Percentiles rank a stretch among this genome's conserved stretches.
These are phyloP conservation scores for Hirtodrosophila alboralis DNA, from an alignment of 2,888 invertebrate genomes.

Conservation along the genomic window DNA sequence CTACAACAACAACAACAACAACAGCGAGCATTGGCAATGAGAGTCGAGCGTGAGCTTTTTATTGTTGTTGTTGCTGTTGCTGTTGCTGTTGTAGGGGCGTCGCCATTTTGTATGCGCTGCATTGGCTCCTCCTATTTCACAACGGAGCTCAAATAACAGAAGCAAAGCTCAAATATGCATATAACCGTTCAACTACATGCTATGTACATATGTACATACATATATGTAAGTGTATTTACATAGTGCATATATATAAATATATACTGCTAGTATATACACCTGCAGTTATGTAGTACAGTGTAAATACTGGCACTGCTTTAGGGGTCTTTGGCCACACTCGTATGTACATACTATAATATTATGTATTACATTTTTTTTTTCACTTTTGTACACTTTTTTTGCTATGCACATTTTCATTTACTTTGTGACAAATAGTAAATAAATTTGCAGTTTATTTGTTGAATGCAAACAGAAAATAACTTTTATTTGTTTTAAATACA, in stretches of 20 bases:
- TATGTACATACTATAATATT: no score
- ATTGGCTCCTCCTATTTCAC: slow-evolving; percentile 62
- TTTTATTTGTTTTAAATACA: no score
- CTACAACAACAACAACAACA: slow-evolving; percentile 10
- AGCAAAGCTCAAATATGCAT: slow-evolving; percentile 24
- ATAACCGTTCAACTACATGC: not conserved
- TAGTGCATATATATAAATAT: slow-evolving; percentile 9
- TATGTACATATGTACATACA: slow-evolving; percentile 16
- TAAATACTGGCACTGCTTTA: slow-evolving; percentile 8
- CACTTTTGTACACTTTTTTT: slow-evolving; percentile 14
- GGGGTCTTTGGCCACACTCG: slow-evolving; percentile 42
- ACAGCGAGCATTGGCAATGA: slow-evolving; percentile 19
- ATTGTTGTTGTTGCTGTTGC: slow-evolving; percentile 6
- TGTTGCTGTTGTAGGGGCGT: slow-evolving; percentile 57
- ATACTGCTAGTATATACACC: not conserved
- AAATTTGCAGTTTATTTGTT: slow-evolving; percentile 14
- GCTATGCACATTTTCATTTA: slow-evolving; percentile 4
- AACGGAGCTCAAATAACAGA: slow-evolving; percentile 20
- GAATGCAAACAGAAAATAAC: slow-evolving; percentile 10
- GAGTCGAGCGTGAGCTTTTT: slow-evolving; percentile 27
- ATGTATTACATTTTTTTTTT: not conserved
- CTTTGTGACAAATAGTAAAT: slow-evolving; percentile 21
- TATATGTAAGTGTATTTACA: slow-evolving; percentile 11
- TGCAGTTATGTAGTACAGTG: slow-evolving; percentile 22
- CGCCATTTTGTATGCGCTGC: slow-evolving; percentile 56